phyloP scores from a whole-genome alignment of 2,888 invertebrate species.

The Altica lythri region DNA sequence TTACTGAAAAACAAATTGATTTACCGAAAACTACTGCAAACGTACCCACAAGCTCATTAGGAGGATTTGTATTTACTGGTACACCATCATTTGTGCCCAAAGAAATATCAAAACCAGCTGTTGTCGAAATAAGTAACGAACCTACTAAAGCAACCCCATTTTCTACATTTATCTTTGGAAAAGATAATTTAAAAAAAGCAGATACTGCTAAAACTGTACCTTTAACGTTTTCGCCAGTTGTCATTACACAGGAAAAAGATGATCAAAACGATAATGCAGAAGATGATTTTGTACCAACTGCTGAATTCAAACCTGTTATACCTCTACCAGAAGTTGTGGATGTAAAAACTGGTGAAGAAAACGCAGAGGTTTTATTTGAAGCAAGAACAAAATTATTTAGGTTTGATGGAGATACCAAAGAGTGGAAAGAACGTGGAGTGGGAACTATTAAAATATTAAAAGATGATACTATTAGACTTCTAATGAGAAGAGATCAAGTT shows the following conservation, averaged over 20 bases:
- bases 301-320: slow-evolving; percentile 85
- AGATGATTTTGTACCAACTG: slow-evolving; percentile 82
- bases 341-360: slow-evolving; percentile 84
- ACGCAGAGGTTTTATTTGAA: slow-evolving; percentile 74
- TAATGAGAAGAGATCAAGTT: slow-evolving; percentile 90
- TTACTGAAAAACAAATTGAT: neutral
- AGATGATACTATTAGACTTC: slow-evolving; percentile 71
- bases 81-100: slow-evolving; percentile 67
- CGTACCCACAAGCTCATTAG: slow-evolving; percentile 57
- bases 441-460: slow-evolving; percentile 82
- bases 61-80: slow-evolving; percentile 74
- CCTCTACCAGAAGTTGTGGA: slow-evolving; percentile 83
- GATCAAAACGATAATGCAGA: neutral
- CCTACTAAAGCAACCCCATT: slow-evolving; percentile 53
- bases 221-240: slow-evolving; percentile 26
- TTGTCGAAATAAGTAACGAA: slow-evolving; percentile 40
- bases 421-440: slow-evolving; percentile 93
- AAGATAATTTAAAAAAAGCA: slow-evolving; percentile 29
- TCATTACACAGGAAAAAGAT: slow-evolving; percentile 29
- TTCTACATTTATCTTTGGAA: slow-evolving; percentile 47
- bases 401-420: slow-evolving; percentile 69
- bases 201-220: slow-evolving; percentile 27
- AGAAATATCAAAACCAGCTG: slow-evolving; percentile 42
- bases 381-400: slow-evolving; percentile 77
- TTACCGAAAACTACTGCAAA: too few relatives aligned